These are phyloP conservation scores for Felis catus DNA, from an alignment of 2,113 vertebrate genomes.

Conservation along the genomic window F.catus_Fca126_mat1.0 CM031417.1:1467501-1468000, in stretches of 20 bases:
- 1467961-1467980: not conserved
- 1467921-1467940: slow-evolving; percentile 32
- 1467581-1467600: not conserved
- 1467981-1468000: not conserved
- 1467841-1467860: not conserved
- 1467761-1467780: not conserved
- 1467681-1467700: not conserved
- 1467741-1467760: not conserved
- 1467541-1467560: not conserved
- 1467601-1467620: slow-evolving; percentile 36
- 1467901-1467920: not conserved
- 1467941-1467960: not conserved
- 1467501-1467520: not conserved
- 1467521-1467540: not conserved
- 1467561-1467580: not conserved
- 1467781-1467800: not conserved
- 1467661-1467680: not conserved
- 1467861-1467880: not conserved
- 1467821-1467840: not conserved
- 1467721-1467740: not conserved
- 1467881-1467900: not conserved
- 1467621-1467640: slow-evolving; percentile 38
- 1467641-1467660: not conserved
- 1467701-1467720: not conserved
- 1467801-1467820: not conserved